Evolutionary conservation across 2,113 vertebrate genomes (phyloP).

Genomic region (Dasypus novemcinctus): DNA sequence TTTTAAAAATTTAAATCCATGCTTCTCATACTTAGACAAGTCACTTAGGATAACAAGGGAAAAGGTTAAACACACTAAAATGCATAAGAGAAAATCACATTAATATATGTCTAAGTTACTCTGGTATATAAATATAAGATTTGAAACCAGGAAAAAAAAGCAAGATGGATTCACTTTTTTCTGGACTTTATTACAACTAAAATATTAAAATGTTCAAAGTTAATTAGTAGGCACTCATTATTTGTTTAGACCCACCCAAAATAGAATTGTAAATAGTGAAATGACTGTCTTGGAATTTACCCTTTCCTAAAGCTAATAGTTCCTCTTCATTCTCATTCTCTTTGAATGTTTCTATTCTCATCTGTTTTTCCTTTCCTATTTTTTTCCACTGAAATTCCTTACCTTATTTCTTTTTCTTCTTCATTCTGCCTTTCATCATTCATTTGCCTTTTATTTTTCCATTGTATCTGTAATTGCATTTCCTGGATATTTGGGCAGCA

Average conservation of each 20-base stretch:
- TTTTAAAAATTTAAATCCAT: neutral
- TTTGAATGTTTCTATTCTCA: neutral
- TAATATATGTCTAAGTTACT: neutral
- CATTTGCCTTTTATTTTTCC: neutral
- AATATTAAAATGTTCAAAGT: neutral
- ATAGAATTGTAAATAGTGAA: neutral
- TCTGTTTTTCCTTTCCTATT: neutral
- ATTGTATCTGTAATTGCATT: neutral
- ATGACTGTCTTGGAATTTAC: neutral
- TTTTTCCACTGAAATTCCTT: neutral
- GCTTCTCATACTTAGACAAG: neutral
- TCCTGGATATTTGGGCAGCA: neutral
- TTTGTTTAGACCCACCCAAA: neutral
- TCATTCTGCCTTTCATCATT: neutral
- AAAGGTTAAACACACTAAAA: neutral
- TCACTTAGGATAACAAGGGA: neutral
- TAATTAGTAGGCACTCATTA: neutral
- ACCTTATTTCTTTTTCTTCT: neutral
- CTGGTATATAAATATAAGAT: neutral
- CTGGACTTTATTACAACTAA: neutral
- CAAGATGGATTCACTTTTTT: neutral
- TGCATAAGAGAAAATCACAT: neutral
- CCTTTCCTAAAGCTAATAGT: neutral
- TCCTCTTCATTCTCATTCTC: neutral
- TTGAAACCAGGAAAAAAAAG: neutral